Conservation (phyloP, 2,113 vertebrate species). For the Crotalus horridus region DNA sequence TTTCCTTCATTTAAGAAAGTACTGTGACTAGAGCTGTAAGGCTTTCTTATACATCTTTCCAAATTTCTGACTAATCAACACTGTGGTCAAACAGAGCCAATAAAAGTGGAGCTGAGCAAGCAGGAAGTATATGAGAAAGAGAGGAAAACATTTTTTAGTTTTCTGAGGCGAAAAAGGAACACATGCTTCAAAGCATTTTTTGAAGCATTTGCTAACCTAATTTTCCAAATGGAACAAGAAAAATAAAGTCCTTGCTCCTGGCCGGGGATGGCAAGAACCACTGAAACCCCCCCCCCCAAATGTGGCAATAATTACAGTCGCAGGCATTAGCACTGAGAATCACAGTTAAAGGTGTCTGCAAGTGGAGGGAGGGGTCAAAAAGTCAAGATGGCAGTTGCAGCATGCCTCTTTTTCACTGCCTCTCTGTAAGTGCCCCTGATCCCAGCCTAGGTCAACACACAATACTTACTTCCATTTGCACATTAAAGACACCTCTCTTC, state of each 20-base stretch:
- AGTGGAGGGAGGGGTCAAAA: background rate
- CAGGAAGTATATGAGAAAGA: background rate
- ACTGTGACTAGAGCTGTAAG: background rate
- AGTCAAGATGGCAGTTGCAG: background rate
- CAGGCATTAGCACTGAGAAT: background rate
- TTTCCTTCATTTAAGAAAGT: background rate
- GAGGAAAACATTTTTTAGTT: background rate
- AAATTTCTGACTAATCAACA: background rate
- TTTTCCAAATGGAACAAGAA: background rate
- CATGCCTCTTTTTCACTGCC: background rate
- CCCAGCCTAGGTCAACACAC: background rate
- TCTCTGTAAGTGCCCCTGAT: background rate
- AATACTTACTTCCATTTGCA: constrained; percentile 91
- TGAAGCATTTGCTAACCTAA: background rate
- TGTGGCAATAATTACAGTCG: background rate
- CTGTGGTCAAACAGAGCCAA: background rate
- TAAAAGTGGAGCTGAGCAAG: background rate
- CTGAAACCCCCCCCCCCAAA: too few species aligned
- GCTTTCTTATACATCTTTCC: background rate
- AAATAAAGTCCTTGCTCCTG: background rate
- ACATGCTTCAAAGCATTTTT: background rate
- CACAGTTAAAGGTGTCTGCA: background rate
- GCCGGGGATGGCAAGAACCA: background rate
- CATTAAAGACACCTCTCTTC: constrained; percentile 96
- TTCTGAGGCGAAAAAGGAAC: background rate